Percentiles rank a stretch among this genome's conserved stretches.
These are phyloP conservation scores for Nebria brevicollis DNA, from an alignment of 2,888 invertebrate genomes.

Conservation along the genomic window DNA sequence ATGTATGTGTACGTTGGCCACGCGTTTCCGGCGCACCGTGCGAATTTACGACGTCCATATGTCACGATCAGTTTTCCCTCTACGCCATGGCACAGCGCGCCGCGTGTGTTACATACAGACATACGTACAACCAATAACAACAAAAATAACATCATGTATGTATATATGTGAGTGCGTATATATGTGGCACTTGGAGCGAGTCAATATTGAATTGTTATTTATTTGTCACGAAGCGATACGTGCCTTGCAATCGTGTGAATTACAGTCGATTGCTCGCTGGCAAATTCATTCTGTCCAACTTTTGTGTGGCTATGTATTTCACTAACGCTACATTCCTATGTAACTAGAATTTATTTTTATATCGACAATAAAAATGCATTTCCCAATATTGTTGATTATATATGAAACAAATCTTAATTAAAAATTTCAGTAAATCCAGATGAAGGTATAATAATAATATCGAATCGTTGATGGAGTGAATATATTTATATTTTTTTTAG, in stretches of 20 bases:
- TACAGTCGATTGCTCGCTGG: background rate
- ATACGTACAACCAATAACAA: background rate
- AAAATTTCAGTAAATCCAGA: too few relatives aligned
- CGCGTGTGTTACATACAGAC: background rate
- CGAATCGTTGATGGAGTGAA: too few relatives aligned
- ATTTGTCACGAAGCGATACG: constrained; percentile 1
- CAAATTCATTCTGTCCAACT: background rate
- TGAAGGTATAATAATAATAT: too few relatives aligned
- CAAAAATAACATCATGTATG: background rate
- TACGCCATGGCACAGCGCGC: background rate
- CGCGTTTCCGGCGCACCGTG: constrained; percentile 5
- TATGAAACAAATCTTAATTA: too few relatives aligned
- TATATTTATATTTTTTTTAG: too few relatives aligned
- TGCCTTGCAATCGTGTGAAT: background rate
- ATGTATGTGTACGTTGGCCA: background rate
- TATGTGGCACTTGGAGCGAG: background rate
- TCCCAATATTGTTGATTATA: too few relatives aligned
- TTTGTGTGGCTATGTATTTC: background rate
- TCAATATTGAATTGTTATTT: constrained; percentile 1
- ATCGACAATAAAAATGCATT: background rate
- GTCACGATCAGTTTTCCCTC: constrained; percentile 31
- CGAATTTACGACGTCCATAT: constrained; percentile 40
- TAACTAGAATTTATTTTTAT: background rate
- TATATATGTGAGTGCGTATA: background rate
- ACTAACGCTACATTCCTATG: too few relatives aligned